These are phyloP conservation scores for Lasioglossum leucozonium DNA, from an alignment of 2,888 invertebrate genomes.

Conservation along the genomic window DNA sequence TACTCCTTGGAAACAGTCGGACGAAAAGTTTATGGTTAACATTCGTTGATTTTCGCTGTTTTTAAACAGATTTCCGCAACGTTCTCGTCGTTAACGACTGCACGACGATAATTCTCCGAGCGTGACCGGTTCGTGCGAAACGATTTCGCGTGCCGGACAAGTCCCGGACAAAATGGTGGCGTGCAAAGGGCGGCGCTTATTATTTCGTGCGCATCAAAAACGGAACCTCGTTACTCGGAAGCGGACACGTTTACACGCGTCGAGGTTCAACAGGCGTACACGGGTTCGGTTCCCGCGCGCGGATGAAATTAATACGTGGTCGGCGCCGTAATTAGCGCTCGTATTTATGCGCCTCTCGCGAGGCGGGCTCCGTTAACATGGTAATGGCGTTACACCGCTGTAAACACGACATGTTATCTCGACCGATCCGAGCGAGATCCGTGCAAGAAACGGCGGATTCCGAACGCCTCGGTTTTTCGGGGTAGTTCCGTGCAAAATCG, in stretches of 20 bases:
- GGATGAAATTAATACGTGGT: conserved; percentile 72
- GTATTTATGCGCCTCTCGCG: conserved; percentile 73
- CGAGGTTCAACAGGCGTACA: conserved; percentile 30
- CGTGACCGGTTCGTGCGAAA: not conserved
- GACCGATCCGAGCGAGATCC: conserved; percentile 42
- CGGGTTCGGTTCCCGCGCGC: conserved; percentile 51
- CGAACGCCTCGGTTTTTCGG: conserved; percentile 18
- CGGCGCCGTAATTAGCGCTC: conserved; percentile 73
- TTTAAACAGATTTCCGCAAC: not conserved
- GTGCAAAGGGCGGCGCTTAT: not conserved
- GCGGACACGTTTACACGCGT: conserved; percentile 56
- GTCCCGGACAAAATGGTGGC: conserved; percentile 11
- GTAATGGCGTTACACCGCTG: conserved; percentile 74
- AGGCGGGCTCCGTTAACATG: conserved; percentile 72
- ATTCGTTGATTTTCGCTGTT: not conserved
- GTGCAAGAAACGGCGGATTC: conserved; percentile 42
- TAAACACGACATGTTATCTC: conserved; percentile 74
- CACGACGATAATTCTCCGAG: not conserved
- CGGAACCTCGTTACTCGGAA: conserved; percentile 62
- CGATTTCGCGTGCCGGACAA: not conserved
- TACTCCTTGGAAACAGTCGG: too few relatives aligned
- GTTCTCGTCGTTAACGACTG: not conserved
- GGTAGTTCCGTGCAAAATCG: not conserved
- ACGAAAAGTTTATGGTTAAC: too few relatives aligned
- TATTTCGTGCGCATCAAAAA: conserved; percentile 28